Evolutionary conservation across 2,888 invertebrate species (phyloP).

Genomic region (Ophion obscuratus): DNA sequence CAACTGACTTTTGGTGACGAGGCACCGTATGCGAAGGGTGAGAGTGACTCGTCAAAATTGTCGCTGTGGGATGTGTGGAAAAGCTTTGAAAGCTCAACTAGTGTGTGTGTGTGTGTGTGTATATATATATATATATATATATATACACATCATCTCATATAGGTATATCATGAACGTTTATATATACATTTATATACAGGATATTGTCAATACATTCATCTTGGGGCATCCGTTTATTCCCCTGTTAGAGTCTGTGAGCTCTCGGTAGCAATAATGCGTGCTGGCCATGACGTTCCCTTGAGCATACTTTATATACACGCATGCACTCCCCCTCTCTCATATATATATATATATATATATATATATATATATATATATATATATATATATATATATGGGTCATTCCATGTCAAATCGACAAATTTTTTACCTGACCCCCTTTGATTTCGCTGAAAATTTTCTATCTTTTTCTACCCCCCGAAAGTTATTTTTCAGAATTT

Average conservation of each 20-base stretch:
- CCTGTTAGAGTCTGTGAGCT: slow-evolving; percentile 14
- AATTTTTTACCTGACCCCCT: no score
- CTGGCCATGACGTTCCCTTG: slow-evolving; percentile 44
- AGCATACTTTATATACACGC: background rate
- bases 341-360: slow-evolving; percentile 1
- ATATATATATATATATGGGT: no score
- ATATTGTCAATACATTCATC: slow-evolving; percentile 8
- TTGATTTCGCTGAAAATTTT: no score
- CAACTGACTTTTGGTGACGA: slow-evolving; percentile 39
- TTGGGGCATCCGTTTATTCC: slow-evolving; percentile 15
- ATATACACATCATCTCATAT: background rate
- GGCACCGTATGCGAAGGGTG: slow-evolving; percentile 11
- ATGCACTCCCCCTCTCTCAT: background rate
- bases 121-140: background rate
- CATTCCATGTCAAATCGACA: no score
- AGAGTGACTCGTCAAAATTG: slow-evolving; percentile 33
- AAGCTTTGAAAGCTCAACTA: slow-evolving; percentile 30
- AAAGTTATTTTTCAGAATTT: no score
- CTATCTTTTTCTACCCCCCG: no score
- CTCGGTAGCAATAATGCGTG: slow-evolving; percentile 28
- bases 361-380: no score
- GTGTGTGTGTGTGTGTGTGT: no score
- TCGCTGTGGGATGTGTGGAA: slow-evolving; percentile 25
- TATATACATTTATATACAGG: background rate
- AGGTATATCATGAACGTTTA: background rate